A percentile compares a stretch with the other conserved stretches of the same genome.
These are phyloP conservation scores for Gasterosteus nipponicus DNA, from an alignment of 2,113 vertebrate genomes.

Conservation along the genomic window DNA sequence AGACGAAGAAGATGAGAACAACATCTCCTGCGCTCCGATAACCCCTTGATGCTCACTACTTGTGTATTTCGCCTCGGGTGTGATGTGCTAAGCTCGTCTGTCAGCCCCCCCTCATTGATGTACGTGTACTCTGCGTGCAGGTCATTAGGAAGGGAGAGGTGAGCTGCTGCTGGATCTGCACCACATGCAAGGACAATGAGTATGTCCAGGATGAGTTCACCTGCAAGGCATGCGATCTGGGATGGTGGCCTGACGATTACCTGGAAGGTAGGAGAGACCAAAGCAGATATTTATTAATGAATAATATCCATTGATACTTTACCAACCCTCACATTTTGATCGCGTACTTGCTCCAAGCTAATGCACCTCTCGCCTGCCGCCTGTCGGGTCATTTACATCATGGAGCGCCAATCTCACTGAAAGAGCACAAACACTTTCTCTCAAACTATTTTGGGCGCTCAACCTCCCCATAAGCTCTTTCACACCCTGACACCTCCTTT, in stretches of 20 bases:
- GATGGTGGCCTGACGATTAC: slow-evolving; percentile 93
- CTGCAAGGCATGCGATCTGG: slow-evolving; percentile 95
- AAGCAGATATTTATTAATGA: neutral
- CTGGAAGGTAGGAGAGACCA: slow-evolving; percentile 85
- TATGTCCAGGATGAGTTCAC: slow-evolving; percentile 97
- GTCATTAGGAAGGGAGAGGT: slow-evolving; percentile 99
- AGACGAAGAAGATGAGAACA: slow-evolving; percentile 26
- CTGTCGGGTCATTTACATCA: slow-evolving; percentile 4
- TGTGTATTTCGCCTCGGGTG: neutral
- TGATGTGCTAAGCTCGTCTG: neutral
- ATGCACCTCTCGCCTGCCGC: neutral
- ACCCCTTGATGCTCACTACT: slow-evolving; percentile 29
- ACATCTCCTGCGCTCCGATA: slow-evolving; percentile 25
- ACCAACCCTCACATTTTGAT: slow-evolving; percentile 1
- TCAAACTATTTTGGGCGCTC: neutral
- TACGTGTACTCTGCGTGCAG: slow-evolving; percentile 72
- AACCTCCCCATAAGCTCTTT: slow-evolving; percentile 22
- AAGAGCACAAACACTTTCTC: slow-evolving; percentile 14
- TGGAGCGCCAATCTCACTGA: neutral
- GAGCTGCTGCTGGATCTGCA: slow-evolving; percentile 99
- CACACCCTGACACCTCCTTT: slow-evolving; percentile 46
- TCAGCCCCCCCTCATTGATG: slow-evolving; percentile 30
- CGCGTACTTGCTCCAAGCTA: neutral
- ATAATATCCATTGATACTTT: slow-evolving; percentile 1
- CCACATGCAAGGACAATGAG: slow-evolving; percentile 97